Base-by-base conservation (phyloP, 1,140 invertebrate species). In the Heliconius himera region DNA sequence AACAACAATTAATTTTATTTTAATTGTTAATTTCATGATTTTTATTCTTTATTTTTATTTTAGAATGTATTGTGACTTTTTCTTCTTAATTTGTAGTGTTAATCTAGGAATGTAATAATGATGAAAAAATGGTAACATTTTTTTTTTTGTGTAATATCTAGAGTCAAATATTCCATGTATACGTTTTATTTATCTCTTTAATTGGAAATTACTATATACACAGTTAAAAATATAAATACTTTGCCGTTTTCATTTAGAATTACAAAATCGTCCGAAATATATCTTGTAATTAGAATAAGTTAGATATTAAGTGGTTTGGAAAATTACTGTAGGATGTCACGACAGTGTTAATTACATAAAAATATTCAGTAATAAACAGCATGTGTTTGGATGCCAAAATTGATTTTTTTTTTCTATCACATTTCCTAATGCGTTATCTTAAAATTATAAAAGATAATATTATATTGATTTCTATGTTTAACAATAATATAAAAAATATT, bases 301-400 rank as follows among this genome's bases (percentile, higher is more conserved):
- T 89, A 90, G 78, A 70, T 72, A 72, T 78, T 93, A 92, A 91
- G 89, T 81, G 86, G 90, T 93, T 93, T 92, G 90, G 89, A 91
- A 91, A 90, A 87, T 91, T 89, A 90, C 85, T 88, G 88, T 94
- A 93, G 91, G 83, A 82, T 73, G 77, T 84, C 79, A 88, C 79
- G 78, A 80, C 83, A 88, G 89, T 89, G 89, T 91, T 90, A 89
- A 90, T 90, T 89, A 91, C 81, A 84, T 88, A 84, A 84, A 79
- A 78, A 85, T 90, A 88, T 88, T 90, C 87, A 87, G 85, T 88
- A 92, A 93, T 91, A 93, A 93, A 93, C 81, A 82, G 82, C 87
- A 91, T 89, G 86, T 91, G 91, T 93, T 93, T 92, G 87, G 84
- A 92, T 89, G 90, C 85, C 81, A 86, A 73, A 6, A 79, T 82